These are phyloP conservation scores for Noctilio leporinus DNA, from an alignment of 2,113 vertebrate species.

Conservation along the genomic window DNA sequence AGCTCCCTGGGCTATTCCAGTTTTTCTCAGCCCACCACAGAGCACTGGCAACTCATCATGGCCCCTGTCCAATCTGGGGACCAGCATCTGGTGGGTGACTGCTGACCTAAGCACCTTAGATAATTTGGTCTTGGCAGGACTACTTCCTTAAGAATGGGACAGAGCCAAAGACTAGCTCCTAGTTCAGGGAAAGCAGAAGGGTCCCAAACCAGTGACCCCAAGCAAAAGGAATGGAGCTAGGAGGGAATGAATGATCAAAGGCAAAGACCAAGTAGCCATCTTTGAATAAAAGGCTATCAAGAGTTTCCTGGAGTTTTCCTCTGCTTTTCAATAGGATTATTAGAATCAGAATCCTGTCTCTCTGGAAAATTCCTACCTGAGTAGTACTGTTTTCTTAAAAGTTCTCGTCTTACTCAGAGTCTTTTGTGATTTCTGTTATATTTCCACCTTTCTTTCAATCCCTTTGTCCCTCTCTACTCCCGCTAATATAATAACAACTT, in stretches of 20 bases:
- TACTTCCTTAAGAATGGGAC: background rate
- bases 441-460: background rate
- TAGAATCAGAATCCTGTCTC: background rate
- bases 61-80: background rate
- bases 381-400: background rate
- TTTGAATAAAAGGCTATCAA: background rate
- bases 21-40: background rate
- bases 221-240: background rate
- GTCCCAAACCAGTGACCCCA: slow-evolving; percentile 9
- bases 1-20: background rate
- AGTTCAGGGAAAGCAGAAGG: background rate
- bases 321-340: background rate
- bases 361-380: background rate
- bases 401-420: background rate
- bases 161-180: background rate
- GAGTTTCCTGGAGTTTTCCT: background rate
- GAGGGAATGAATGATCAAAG: background rate
- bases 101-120: background rate
- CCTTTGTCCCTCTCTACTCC: background rate
- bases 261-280: background rate
- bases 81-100: background rate
- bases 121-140: slow-evolving; percentile 22
- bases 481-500: background rate
- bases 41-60: background rate
- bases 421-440: background rate